Percentiles rank a stretch among this genome's conserved stretches.
Evolutionary conservation across 1,140 invertebrate genomes (phyloP).

Genomic region (Whitmania pigra): DNA sequence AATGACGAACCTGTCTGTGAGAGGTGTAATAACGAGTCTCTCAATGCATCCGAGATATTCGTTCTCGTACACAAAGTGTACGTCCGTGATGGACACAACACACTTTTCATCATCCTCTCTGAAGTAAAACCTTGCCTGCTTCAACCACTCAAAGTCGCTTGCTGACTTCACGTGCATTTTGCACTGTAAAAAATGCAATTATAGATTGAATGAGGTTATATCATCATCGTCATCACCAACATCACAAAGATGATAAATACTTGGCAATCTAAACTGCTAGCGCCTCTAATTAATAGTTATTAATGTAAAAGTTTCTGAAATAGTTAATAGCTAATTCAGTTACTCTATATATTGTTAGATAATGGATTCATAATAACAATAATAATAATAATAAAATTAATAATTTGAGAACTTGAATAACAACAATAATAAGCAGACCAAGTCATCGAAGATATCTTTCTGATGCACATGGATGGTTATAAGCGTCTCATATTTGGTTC

Average conservation of each 20-base stretch:
- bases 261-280: no score
- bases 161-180: conserved; percentile 42
- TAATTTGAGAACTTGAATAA: background rate
- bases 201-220: background rate
- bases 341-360: no score
- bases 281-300: no score
- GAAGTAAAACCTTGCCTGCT: conserved; percentile 91
- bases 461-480: conserved; percentile 96
- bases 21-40: conserved; percentile 80
- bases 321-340: no score
- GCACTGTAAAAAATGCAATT: conserved; percentile 43
- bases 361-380: background rate
- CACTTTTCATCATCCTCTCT: conserved; percentile 87
- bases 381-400: background rate
- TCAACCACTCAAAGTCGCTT: conserved; percentile 91
- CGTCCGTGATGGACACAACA: conserved; percentile 80
- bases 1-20: conserved; percentile 56
- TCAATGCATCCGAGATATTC: conserved; percentile 94
- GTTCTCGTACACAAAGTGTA: conserved; percentile 89
- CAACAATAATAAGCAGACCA: conserved; percentile 40
- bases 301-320: no score
- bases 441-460: conserved; percentile 84
- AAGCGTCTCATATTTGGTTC: conserved; percentile 87
- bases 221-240: no score
- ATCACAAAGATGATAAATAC: no score